Base-by-base conservation (phyloP, 2,797 vertebrate genomes). In the Dicrostonyx torquatus region DNA sequence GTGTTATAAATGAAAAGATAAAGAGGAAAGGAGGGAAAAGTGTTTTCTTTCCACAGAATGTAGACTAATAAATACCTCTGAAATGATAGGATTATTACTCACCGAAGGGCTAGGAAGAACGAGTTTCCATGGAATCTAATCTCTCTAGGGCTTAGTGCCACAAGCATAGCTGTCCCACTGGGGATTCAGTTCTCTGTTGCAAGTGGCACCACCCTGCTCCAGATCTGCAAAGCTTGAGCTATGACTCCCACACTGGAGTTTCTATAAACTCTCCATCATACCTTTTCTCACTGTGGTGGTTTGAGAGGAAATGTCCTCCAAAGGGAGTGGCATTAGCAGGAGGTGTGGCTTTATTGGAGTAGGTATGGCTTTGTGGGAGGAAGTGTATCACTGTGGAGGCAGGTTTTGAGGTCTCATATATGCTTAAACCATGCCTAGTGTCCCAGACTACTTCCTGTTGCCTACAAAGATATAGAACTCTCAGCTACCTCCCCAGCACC, bases 51-150 rank as follows among this genome's bases (percentile, higher is more conserved):
- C 45, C 68, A 62, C 53, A 91, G 43, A 88, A 75, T 70, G 9
- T 86, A 55, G 94, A 83, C 40, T 64, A 84, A 79, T 89, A 95
- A 92, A 68, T 75, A 91, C 3, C 72, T 76, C 37, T 68, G 53
- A 45, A 43, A 77, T 40, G 62, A 85, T 13, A 20, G 68, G 66
- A 87, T 75, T 89, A 87, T 29, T 26, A 50, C 18, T 95, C 31
- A n/a, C 37, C 10, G 40, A 53, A 17, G 22, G 8, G 58, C 22
- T 58, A 15, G 26, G 82, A 82, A 29, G 12, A 77, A 9, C 22
- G 78, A 43, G 24, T 40, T 90, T 64, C 77, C 48, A 0, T 26
- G 8, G 64, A 11, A 43, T 26, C 3, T 24, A 20, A 37, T 53
- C 73, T 90, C 50, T 87, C 5, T 6, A 68, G 22, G 22, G n/a